Percentiles rank a stretch among this genome's conserved stretches.
These are phyloP conservation scores for Lagopus muta DNA, from an alignment of 2,113 vertebrate genomes.

Conservation along the genomic window DNA sequence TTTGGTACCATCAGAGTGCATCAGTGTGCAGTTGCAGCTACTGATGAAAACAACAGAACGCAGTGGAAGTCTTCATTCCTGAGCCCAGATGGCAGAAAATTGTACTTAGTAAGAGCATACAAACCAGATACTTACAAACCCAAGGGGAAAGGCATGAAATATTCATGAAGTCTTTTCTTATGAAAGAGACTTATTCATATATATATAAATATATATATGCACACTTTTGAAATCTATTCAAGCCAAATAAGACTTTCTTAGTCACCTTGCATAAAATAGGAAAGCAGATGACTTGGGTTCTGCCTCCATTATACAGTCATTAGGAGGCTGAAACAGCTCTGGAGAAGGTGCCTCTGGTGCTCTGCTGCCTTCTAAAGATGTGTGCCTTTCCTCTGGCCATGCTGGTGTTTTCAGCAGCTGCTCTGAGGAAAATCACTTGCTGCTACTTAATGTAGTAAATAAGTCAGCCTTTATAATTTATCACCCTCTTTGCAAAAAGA, in stretches of 20 bases:
- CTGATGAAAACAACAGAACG: neutral
- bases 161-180: constrained; percentile 65
- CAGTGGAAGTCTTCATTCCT: neutral
- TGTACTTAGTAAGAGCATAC: neutral
- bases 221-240: constrained; percentile 62
- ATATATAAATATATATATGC: neutral
- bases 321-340: constrained; percentile 42
- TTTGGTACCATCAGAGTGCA: neutral
- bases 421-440: constrained; percentile 32
- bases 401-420: neutral
- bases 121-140: constrained; percentile 54
- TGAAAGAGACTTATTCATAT: constrained; percentile 65
- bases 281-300: constrained; percentile 55
- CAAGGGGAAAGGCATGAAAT: constrained; percentile 41
- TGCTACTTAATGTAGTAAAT: constrained; percentile 27
- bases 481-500: neutral
- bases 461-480: constrained; percentile 13
- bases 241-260: constrained; percentile 68
- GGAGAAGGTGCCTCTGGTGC: constrained; percentile 33
- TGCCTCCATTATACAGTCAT: constrained; percentile 35
- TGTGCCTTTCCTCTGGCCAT: neutral
- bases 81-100: constrained; percentile 29
- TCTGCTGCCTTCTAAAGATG: constrained; percentile 1
- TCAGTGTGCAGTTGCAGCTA: neutral
- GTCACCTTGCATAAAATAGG: constrained; percentile 45